phyloP scores from a whole-genome alignment of 2,888 invertebrate genomes.

The Embidobia sp. region DNA sequence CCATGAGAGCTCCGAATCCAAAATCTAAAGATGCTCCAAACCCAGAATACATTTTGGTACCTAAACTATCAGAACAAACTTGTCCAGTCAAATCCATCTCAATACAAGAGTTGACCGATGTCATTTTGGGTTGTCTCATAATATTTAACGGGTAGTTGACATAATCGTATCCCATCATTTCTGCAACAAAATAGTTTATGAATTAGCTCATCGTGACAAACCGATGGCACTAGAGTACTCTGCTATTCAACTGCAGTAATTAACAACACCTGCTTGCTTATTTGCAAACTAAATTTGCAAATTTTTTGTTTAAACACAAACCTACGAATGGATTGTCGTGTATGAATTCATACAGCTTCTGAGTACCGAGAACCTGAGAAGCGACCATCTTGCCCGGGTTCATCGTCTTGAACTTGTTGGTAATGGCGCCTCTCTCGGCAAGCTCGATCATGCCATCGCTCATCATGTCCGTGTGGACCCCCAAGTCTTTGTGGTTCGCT shows the following conservation, averaged over 20 bases:
- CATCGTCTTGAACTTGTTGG: conserved; percentile 84
- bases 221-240: too few relatives aligned
- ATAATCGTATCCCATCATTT: conserved; percentile 83
- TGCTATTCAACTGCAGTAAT: neutral
- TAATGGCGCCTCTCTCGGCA: conserved; percentile 84
- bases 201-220: neutral
- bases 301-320: too few relatives aligned
- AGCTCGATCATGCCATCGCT: conserved; percentile 85
- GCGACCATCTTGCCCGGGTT: conserved; percentile 84
- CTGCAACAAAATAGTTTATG: conserved; percentile 70
- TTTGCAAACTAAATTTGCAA: too few relatives aligned
- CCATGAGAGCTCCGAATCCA: conserved; percentile 93
- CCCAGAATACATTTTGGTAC: conserved; percentile 88
- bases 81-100: conserved; percentile 87
- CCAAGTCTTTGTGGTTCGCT: conserved; percentile 84
- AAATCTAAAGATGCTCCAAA: conserved; percentile 98
- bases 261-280: too few relatives aligned
- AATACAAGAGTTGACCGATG: conserved; percentile 86
- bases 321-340: conserved; percentile 85
- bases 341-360: conserved; percentile 85
- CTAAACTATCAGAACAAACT: conserved; percentile 84
- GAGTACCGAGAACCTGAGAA: conserved; percentile 84
- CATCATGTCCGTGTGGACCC: conserved; percentile 86
- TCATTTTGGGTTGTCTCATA: conserved; percentile 84
- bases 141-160: conserved; percentile 83